phyloP scores from a whole-genome alignment of 2,113 vertebrate species.

The Vombatus ursinus region DNA sequence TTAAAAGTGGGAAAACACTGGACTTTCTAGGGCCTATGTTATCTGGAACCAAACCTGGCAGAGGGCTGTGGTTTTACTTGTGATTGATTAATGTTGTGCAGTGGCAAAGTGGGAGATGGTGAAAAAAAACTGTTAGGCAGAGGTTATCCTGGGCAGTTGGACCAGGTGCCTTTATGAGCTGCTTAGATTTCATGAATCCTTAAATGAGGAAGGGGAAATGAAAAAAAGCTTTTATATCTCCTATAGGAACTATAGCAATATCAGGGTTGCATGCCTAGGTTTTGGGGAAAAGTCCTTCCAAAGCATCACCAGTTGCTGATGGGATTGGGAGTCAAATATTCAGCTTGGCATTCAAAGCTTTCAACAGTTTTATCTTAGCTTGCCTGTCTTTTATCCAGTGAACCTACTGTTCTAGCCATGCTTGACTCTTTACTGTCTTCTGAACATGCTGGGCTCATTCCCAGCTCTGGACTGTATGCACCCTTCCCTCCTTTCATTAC shows the following conservation, averaged over 20 bases:
- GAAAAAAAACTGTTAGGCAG: constrained; percentile 62
- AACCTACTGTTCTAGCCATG: constrained; percentile 11
- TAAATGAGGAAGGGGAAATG: constrained; percentile 77
- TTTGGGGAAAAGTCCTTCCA: constrained; percentile 5
- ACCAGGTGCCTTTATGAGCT: constrained; percentile 53
- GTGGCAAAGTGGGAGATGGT: neutral
- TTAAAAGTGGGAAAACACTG: constrained; percentile 15
- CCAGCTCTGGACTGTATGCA: neutral
- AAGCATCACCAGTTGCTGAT: neutral
- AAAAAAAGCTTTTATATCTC: constrained; percentile 40
- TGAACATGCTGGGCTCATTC: constrained; percentile 27
- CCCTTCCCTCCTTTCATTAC: neutral
- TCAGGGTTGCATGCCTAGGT: neutral
- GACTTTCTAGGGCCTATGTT: neutral
- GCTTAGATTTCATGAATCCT: constrained; percentile 75
- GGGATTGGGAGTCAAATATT: constrained; percentile 38
- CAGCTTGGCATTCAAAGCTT: constrained; percentile 18
- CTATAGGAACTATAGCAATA: neutral
- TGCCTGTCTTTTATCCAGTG: constrained; percentile 13
- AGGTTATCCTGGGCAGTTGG: constrained; percentile 65
- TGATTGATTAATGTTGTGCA: constrained; percentile 42
- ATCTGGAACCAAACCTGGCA: constrained; percentile 27
- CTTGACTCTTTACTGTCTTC: constrained; percentile 41
- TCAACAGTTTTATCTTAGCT: constrained; percentile 38
- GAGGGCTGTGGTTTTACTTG: constrained; percentile 45